Conservation (phyloP, 2,888 invertebrate genomes). For the Sphaerophoria rueppellii region DNA sequence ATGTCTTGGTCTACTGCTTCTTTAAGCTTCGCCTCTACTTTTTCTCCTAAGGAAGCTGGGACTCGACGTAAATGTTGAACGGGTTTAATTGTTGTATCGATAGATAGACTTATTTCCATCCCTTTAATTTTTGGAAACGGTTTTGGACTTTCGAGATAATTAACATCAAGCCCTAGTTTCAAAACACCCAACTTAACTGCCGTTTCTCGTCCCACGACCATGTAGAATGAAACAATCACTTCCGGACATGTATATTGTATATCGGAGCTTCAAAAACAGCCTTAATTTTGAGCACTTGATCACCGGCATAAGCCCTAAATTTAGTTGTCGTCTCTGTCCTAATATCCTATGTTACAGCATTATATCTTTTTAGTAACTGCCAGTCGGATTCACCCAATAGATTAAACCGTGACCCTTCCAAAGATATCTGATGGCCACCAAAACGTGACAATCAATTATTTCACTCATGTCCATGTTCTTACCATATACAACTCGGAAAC, state of each 20-base stretch:
- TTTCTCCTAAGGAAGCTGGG: conserved; percentile 75
- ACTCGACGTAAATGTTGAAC: conserved; percentile 75
- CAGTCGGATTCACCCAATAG: conserved; percentile 36
- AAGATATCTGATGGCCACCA: conserved; percentile 24
- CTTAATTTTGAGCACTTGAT: conserved; percentile 28
- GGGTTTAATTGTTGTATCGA: conserved; percentile 74
- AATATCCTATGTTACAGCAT: not conserved
- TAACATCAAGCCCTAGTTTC: conserved; percentile 43
- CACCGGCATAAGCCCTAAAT: conserved; percentile 11
- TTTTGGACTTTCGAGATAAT: conserved; percentile 24
- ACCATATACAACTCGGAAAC: conserved; percentile 47
- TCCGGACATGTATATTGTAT: not conserved
- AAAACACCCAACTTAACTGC: conserved; percentile 34
- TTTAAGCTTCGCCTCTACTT: conserved; percentile 53
- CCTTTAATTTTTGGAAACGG: conserved; percentile 75
- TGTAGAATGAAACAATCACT: conserved; percentile 47
- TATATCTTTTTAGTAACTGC: conserved; percentile 13
- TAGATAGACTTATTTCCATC: conserved; percentile 74
- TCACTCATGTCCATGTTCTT: conserved; percentile 39
- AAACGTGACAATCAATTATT: conserved; percentile 33
- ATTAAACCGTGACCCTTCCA: conserved; percentile 37
- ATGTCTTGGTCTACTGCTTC: conserved; percentile 74
- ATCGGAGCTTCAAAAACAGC: conserved; percentile 37
- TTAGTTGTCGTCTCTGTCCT: not conserved
- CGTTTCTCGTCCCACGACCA: conserved; percentile 23